Evolutionary conservation across 2,888 invertebrate species (phyloP).

Genomic region (Troglohyphantes excavatus): DNA sequence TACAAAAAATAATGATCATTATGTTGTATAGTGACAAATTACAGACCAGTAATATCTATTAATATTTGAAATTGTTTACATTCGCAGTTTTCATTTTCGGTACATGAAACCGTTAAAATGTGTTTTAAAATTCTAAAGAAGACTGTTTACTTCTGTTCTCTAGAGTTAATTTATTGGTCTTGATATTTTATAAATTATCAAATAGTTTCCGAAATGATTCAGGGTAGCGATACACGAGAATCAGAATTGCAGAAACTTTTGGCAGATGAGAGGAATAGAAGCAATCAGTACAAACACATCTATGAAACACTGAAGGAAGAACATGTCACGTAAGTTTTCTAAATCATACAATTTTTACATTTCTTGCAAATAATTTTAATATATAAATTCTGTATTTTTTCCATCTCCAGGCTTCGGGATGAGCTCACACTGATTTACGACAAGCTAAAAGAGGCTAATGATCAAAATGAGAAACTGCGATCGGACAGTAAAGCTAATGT

Average conservation of each 20-base stretch:
- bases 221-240: slow-evolving; percentile 23
- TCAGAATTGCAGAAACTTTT: slow-evolving; percentile 57
- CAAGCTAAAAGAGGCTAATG: slow-evolving; percentile 49
- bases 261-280: slow-evolving; percentile 56
- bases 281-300: slow-evolving; percentile 56
- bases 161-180: too few relatives aligned
- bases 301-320: slow-evolving; percentile 70
- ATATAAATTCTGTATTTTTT: not conserved
- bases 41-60: slow-evolving; percentile 11
- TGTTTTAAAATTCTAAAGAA: too few relatives aligned
- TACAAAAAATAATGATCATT: too few relatives aligned
- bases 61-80: slow-evolving; percentile 6
- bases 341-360: slow-evolving; percentile 15
- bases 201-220: slow-evolving; percentile 34
- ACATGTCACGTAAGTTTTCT: slow-evolving; percentile 62
- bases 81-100: too few relatives aligned
- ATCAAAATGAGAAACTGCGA: slow-evolving; percentile 34
- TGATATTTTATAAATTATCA: not conserved
- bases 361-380: not conserved
- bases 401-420: slow-evolving; percentile 36
- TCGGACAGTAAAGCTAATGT: slow-evolving; percentile 36
- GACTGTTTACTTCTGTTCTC: too few relatives aligned
- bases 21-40: too few relatives aligned
- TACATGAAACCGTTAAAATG: too few relatives aligned
- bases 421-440: slow-evolving; percentile 50